These are phyloP conservation scores for Callospermophilus lateralis DNA, from an alignment of 2,113 vertebrate genomes.

Conservation along the genomic window DNA sequence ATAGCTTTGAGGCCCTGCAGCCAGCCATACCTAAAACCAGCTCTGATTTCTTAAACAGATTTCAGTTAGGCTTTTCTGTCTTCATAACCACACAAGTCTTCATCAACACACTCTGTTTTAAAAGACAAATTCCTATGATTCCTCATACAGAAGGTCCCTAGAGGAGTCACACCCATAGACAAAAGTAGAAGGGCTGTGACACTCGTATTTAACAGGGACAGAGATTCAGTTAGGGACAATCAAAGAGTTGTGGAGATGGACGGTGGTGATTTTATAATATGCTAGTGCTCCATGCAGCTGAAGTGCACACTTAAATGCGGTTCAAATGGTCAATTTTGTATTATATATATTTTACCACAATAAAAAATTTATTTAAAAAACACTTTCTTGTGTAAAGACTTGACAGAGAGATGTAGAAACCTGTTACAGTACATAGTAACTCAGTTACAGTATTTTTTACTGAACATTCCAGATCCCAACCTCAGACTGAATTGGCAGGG, in stretches of 20 bases:
- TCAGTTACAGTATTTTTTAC: not conserved
- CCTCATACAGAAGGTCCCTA: not conserved
- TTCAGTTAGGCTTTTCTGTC: not conserved
- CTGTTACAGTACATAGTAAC: not conserved
- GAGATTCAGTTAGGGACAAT: not conserved
- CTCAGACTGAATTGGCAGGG: not conserved
- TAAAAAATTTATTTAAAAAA: not conserved
- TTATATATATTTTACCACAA: not conserved
- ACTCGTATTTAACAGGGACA: not conserved
- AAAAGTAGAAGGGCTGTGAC: not conserved
- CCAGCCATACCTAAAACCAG: not conserved
- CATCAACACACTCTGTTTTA: not conserved
- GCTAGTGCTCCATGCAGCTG: not conserved
- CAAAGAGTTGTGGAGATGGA: not conserved
- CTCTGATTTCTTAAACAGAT: not conserved
- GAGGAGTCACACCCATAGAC: not conserved
- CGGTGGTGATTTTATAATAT: accelerated
- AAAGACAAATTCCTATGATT: not conserved
- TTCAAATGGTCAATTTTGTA: not conserved
- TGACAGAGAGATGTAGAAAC: not conserved
- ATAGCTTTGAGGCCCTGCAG: not conserved
- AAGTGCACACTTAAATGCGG: not conserved
- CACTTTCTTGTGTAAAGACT: not conserved
- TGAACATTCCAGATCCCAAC: not conserved
- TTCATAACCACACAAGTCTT: not conserved